Evolutionary conservation across 2,888 invertebrate species (phyloP).

Genomic region (Sphaerophoria taeniata): DNA sequence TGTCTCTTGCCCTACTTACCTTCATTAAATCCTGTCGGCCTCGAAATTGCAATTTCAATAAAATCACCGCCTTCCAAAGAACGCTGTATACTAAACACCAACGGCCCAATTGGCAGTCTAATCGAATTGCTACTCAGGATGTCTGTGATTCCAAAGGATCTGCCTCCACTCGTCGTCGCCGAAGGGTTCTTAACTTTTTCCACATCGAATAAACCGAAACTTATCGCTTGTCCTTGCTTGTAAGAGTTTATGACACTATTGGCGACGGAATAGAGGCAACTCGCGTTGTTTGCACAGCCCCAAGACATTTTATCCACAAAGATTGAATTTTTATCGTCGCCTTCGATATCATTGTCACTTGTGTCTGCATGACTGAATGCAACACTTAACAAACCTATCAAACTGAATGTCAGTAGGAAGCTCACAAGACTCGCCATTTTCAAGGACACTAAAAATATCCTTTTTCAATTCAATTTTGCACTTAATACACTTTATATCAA

Average conservation of each 20-base stretch:
- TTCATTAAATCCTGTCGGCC: slow-evolving; percentile 78
- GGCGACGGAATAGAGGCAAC: slow-evolving; percentile 84
- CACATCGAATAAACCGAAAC: slow-evolving; percentile 85
- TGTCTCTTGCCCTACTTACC: slow-evolving; percentile 75
- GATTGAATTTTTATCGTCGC: slow-evolving; percentile 77
- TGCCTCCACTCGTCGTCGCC: slow-evolving; percentile 76
- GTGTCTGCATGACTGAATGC: slow-evolving; percentile 1
- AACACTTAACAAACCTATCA: slow-evolving; percentile 1
- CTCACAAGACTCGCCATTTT: slow-evolving; percentile 36
- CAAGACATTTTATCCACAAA: slow-evolving; percentile 81
- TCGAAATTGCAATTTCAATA: slow-evolving; percentile 81
- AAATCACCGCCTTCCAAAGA: slow-evolving; percentile 81
- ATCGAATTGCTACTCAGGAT: slow-evolving; percentile 81
- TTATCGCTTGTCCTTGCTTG: slow-evolving; percentile 84
- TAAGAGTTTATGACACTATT: slow-evolving; percentile 84
- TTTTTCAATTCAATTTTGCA: background rate
- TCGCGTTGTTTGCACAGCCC: slow-evolving; percentile 86
- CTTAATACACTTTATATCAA: background rate
- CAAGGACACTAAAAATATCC: slow-evolving; percentile 24
- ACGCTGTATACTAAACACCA: slow-evolving; percentile 82
- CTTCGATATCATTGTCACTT: slow-evolving; percentile 5
- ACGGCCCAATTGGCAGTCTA: slow-evolving; percentile 81
- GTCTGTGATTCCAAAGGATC: slow-evolving; percentile 79
- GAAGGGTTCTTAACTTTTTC: slow-evolving; percentile 82
- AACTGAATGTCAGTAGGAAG: slow-evolving; percentile 22